These are phyloP conservation scores for Drosophila lacertosa DNA, from an alignment of 1,140 invertebrate genomes.

Conservation along the genomic window DNA sequence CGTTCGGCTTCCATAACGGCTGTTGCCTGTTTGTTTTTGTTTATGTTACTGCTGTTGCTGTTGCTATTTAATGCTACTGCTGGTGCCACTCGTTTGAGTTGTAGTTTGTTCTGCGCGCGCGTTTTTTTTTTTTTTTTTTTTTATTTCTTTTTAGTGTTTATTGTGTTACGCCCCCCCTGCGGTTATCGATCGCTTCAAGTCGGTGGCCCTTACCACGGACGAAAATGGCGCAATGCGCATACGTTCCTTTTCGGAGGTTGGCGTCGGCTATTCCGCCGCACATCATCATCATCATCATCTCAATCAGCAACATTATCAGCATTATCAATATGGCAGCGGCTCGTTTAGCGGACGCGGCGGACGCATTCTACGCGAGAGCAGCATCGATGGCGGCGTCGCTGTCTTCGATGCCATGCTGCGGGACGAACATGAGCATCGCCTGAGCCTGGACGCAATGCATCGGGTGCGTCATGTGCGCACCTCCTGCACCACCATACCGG, in stretches of 20 bases:
- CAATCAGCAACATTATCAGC: constrained; percentile 53
- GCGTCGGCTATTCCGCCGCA: constrained; percentile 42
- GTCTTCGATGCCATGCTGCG: constrained; percentile 65
- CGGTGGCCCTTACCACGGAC: constrained; percentile 74
- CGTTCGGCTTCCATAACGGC: constrained; percentile 18
- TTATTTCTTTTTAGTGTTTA: no score
- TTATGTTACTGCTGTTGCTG: no score
- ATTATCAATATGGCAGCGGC: constrained; percentile 33
- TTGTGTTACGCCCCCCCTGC: no score
- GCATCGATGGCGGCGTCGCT: constrained; percentile 73
- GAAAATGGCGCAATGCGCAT: constrained; percentile 77
- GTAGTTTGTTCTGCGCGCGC: constrained; percentile 10
- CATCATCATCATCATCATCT: constrained; percentile 49
- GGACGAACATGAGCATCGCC: constrained; percentile 72
- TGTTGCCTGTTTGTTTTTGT: constrained; percentile 14
- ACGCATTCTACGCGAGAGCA: constrained; percentile 67
- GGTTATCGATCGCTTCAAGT: constrained; percentile 79
- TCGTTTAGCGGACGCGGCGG: constrained; percentile 65
- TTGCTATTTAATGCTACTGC: no score
- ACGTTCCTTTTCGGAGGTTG: constrained; percentile 76
- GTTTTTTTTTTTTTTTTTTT: not conserved
- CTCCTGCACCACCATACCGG: constrained; percentile 78
- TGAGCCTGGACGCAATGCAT: constrained; percentile 72
- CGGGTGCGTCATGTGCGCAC: constrained; percentile 76
- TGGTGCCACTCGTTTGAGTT: no score